Evolutionary conservation across 2,888 invertebrate species (phyloP).

Genomic region (Linnaemya vulpina): DNA sequence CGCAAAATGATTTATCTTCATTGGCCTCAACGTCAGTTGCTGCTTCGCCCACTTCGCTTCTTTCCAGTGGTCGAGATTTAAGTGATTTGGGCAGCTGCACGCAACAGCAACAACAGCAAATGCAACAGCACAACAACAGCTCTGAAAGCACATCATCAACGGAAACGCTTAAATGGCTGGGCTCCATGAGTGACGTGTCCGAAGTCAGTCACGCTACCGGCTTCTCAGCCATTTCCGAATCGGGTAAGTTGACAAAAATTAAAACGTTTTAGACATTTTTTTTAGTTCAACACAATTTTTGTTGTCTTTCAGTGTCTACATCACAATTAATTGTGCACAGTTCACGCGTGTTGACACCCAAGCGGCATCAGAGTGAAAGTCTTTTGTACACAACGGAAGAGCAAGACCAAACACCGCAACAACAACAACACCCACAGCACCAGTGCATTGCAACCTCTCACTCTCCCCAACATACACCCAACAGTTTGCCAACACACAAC

Average conservation of each 20-base stretch:
- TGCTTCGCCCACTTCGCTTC: slow-evolving; percentile 72
- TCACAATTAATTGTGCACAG: slow-evolving; percentile 89
- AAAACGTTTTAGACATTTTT: not conserved
- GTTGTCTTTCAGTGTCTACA: slow-evolving; percentile 81
- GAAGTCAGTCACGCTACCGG: slow-evolving; percentile 85
- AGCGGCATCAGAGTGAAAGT: slow-evolving; percentile 90
- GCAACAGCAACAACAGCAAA: slow-evolving; percentile 65
- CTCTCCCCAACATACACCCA: slow-evolving; percentile 55
- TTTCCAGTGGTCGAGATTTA: slow-evolving; percentile 67
- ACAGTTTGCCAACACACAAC: slow-evolving; percentile 12
- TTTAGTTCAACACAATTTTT: not conserved
- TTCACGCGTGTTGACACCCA: slow-evolving; percentile 89
- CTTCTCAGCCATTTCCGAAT: slow-evolving; percentile 83
- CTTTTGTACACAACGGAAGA: slow-evolving; percentile 87
- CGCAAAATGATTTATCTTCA: slow-evolving; percentile 83
- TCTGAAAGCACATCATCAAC: slow-evolving; percentile 85
- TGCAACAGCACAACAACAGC: slow-evolving; percentile 79
- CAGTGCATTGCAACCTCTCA: slow-evolving; percentile 12
- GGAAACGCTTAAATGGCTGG: slow-evolving; percentile 91
- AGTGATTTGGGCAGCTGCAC: slow-evolving; percentile 71
- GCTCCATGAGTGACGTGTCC: slow-evolving; percentile 89
- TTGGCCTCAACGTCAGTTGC: slow-evolving; percentile 80
- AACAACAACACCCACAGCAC: slow-evolving; percentile 61
- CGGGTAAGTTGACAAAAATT: slow-evolving; percentile 78
- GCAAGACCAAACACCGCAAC: slow-evolving; percentile 73